phyloP scores from a whole-genome alignment of 2,113 vertebrate genomes.

The Chaetops frenatus region DNA sequence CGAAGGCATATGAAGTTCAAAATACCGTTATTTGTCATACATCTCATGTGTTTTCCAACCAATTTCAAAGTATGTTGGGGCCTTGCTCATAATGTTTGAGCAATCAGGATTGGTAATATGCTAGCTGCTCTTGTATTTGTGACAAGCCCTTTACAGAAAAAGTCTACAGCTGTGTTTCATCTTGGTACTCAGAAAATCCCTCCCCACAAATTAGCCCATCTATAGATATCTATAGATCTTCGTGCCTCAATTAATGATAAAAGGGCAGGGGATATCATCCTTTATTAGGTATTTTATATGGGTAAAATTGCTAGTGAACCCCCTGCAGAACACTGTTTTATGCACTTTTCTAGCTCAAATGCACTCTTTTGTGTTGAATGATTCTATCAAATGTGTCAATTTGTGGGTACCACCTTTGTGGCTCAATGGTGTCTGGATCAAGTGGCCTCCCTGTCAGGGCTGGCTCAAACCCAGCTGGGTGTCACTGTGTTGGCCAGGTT shows the following conservation, averaged over 20 bases:
- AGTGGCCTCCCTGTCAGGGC: background rate
- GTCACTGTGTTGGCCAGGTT: fast-evolving
- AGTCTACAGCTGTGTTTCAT: background rate
- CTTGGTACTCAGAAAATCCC: background rate
- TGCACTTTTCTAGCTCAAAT: background rate
- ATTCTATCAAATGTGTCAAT: background rate
- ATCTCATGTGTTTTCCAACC: background rate
- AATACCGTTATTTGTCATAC: constrained; percentile 10
- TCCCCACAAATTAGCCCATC: background rate
- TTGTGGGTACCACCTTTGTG: background rate
- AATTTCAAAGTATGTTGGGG: background rate
- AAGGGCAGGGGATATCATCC: background rate
- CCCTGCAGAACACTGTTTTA: background rate
- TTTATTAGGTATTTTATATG: background rate
- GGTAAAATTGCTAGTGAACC: background rate
- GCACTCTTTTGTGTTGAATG: background rate
- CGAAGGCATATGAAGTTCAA: background rate
- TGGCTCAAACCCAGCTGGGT: background rate
- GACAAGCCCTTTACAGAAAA: background rate
- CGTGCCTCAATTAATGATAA: background rate
- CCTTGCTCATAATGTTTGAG: background rate
- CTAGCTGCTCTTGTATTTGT: background rate
- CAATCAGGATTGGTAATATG: background rate
- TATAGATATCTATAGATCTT: background rate
- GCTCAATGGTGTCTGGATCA: background rate